Evolutionary conservation across 2,888 invertebrate genomes (phyloP), one percentile per base, ranked within the genome.

Genomic region (Psylliodes chrysocephalus): DNA sequence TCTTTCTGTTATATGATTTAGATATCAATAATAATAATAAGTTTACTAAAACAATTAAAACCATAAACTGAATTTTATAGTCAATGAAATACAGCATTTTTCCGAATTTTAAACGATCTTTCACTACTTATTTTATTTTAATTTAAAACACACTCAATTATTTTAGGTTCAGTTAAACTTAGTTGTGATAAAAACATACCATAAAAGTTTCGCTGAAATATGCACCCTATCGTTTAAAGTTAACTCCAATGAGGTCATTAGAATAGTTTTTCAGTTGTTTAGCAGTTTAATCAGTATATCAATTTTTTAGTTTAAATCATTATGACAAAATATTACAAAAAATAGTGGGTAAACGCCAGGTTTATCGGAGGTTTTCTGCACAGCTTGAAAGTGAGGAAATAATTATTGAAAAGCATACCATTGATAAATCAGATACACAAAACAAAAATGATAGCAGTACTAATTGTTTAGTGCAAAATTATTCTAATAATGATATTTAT

Each of bases 201-300:
- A 40, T 54, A 6, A 54, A 54, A n/a, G 12, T 54, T 6, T 54
- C 19, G 54, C 38, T 54, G 40, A 54, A 54, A 14, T 40, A 54
- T 54, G 40, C 40, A 38, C 42, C 54, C 10, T 25, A 40, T 38
- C 40, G 28, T 6, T 38, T 54, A 40, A 40, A 40, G 25, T 25
- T 3, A 25, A 25, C 3, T 3, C 7, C 25, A 25, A 25, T 5
- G 7, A 5, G 25, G 3, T 25, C 7, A 3, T 5, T 5, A 3
- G 25, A 7, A 25, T 25, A 25, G 7, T 3, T 7, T 5, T 25
- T 25, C 25, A 3, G 3, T 25, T 49, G 28, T n/a, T 25, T 19
- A 1, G 28, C 35, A 12, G 0, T 6, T 19, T 17, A 17, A 33
- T 38, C 35, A 8, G n/a, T 14, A 28, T 33, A 2, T 7, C 17